phyloP scores from a whole-genome alignment of 35 echinoderm and acorn worm species.

The Ophioderma brevispina region DNA sequence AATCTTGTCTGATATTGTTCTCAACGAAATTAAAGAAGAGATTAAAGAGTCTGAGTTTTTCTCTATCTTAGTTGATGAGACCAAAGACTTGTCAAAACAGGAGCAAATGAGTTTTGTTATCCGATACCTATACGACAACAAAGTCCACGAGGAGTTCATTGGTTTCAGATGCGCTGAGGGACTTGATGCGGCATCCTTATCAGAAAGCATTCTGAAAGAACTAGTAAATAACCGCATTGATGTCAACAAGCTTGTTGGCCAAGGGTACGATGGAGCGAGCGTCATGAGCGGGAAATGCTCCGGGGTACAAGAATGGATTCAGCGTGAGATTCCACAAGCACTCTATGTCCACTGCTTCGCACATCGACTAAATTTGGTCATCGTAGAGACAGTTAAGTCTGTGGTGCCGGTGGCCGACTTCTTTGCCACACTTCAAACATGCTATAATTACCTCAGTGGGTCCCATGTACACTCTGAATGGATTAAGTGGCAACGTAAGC shows the following conservation, averaged over 20 bases:
- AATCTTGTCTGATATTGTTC: constrained; percentile 46
- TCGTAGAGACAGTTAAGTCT: constrained; percentile 37
- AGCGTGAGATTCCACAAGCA: constrained; percentile 26
- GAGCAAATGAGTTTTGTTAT: constrained; percentile 59
- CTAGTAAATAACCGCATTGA: not conserved
- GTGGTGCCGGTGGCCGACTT: not conserved
- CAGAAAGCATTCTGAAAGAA: not conserved
- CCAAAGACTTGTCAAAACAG: constrained; percentile 62
- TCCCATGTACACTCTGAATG: constrained; percentile 3
- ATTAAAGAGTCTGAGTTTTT: constrained; percentile 29
- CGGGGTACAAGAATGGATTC: constrained; percentile 44
- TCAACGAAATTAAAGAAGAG: constrained; percentile 61
- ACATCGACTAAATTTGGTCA: constrained; percentile 41
- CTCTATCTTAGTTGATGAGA: constrained; percentile 53
- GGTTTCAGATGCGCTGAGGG: not conserved
- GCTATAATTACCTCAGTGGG: constrained; percentile 16
- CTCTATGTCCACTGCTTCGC: constrained; percentile 52
- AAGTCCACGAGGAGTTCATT: constrained; percentile 58
- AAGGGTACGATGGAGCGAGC: constrained; percentile 59
- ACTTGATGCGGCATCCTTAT: too few species aligned
- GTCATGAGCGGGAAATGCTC: constrained; percentile 57
- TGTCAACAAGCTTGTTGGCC: constrained; percentile 26
- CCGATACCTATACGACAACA: constrained; percentile 40
- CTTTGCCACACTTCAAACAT: constrained; percentile 19
- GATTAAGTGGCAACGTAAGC: constrained; percentile 7